phyloP scores from a whole-genome alignment of 2,888 invertebrate genomes.

The Anarsia innoxiella region DNA sequence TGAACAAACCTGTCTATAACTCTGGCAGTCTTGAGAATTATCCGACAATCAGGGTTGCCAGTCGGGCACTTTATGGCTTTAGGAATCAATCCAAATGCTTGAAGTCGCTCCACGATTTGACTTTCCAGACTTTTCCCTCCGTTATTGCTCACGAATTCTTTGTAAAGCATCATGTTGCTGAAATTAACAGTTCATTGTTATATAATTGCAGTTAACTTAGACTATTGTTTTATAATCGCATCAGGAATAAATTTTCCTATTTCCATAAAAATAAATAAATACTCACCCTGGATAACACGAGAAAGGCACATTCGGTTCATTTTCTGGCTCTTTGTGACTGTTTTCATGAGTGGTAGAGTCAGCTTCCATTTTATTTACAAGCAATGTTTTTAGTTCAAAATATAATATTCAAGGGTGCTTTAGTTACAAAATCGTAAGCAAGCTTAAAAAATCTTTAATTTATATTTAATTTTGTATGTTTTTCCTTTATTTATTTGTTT shows the following conservation, averaged over 20 bases:
- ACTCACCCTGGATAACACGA: slow-evolving; percentile 42
- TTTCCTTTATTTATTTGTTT: too few species aligned
- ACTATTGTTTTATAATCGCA: too few species aligned
- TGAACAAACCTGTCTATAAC: slow-evolving; percentile 47
- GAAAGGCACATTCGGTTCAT: slow-evolving; percentile 44
- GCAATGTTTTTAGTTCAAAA: too few species aligned
- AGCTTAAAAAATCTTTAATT: too few species aligned
- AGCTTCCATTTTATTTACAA: slow-evolving; percentile 48
- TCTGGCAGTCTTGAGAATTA: slow-evolving; percentile 46
- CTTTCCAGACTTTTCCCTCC: slow-evolving; percentile 40
- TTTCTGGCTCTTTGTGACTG: slow-evolving; percentile 29
- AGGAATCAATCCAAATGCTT: slow-evolving; percentile 46
- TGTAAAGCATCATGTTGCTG: slow-evolving; percentile 50
- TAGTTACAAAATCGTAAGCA: too few species aligned
- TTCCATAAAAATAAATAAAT: too few species aligned
- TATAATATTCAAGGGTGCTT: too few species aligned
- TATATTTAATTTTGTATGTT: too few species aligned
- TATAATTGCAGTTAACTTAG: too few species aligned
- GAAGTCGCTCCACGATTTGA: slow-evolving; percentile 45
- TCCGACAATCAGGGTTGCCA: slow-evolving; percentile 39
- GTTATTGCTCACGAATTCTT: slow-evolving; percentile 34
- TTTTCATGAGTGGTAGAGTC: slow-evolving; percentile 65
- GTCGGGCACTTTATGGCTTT: slow-evolving; percentile 36
- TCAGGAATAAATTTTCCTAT: too few species aligned
- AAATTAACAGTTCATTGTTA: too few species aligned